Evolutionary conservation across 1,140 invertebrate genomes (phyloP), one percentile per base, ranked within the genome.

Genomic region (Diprion similis): DNA sequence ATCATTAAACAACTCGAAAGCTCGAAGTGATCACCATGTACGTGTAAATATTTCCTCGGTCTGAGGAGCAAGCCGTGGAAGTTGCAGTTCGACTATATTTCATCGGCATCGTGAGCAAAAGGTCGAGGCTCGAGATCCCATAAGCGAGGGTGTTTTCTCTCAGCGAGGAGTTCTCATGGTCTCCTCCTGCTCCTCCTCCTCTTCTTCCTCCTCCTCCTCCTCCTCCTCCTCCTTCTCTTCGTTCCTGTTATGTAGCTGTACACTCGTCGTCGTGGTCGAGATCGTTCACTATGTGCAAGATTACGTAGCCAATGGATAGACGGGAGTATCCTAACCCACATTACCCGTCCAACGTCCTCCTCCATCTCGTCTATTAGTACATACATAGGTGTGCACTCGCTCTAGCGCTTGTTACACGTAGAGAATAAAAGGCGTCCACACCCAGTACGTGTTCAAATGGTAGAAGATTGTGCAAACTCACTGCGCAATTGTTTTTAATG

Each of bases 121-220:
- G 51, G 51, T 59, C 51, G 51, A 59, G 51, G 4, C n/a, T 59
- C 51, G n/a, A 59, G n/a, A 13, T 13, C 11, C 51, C 51, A 13
- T 17, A 17, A 59, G 51, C 51, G 51, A 59, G 51, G 51, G 51
- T 59, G 51, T 59, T 59, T 59, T 59, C 51, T 59, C 51, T 17
- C 24, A 37, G 51, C 11, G 51, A 59, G 51, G n/a, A 59, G 51
- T 59, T 59, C 51, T 59, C 51, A 59, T 59, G 51, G 51, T 59
- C 51, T 59, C 51, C 51, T 59, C 51, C 51, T 59, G 6, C 11
- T 59, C n/a, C 24, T 24, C 24, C 24, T 4, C n/a, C n/a, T n/a
- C n/a, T n/a, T n/a, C n/a, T n/a, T n/a, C n/a, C n/a, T n/a, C 24
- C 24, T 24, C 24, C 24, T 24, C 1, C 24, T 24, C 1, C 24